Conservation (phyloP, 1,140 invertebrate species). For the Bombus impatiens region DNA sequence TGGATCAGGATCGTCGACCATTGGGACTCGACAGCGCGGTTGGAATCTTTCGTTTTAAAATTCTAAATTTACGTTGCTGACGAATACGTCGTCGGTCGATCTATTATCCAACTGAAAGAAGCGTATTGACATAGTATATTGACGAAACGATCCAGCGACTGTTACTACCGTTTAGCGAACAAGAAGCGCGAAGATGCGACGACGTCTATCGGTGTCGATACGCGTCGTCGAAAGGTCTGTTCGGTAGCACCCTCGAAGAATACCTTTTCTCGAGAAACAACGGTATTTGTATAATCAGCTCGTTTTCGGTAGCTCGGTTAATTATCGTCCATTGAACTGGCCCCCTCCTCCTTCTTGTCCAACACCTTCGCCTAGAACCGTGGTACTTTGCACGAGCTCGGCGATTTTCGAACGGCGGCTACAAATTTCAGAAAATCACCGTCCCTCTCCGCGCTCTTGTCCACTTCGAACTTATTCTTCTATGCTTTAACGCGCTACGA, state of each 20-base stretch:
- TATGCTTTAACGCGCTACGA: no score
- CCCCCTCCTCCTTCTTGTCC: neutral
- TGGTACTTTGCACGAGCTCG: neutral
- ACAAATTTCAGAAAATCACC: neutral
- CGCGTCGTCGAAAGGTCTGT: constrained; percentile 68
- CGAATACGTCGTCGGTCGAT: neutral
- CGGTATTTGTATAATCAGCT: constrained; percentile 43
- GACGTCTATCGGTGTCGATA: constrained; percentile 75
- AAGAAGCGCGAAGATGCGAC: constrained; percentile 53
- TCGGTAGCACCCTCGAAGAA: neutral
- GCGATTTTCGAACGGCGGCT: neutral
- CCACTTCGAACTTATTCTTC: neutral
- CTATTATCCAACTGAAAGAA: neutral
- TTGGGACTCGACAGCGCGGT: neutral
- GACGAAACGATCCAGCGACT: neutral
- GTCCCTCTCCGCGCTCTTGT: no score
- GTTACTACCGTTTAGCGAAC: neutral
- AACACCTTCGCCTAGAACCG: neutral
- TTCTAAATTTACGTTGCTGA: neutral
- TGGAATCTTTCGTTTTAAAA: neutral
- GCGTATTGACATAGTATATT: constrained; percentile 10
- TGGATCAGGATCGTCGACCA: no score
- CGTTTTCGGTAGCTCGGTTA: constrained; percentile 40
- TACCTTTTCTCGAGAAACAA: constrained; percentile 24
- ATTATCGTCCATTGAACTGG: constrained; percentile 44